These are phyloP conservation scores for Acanthopleura granulata DNA, from an alignment of 2,888 invertebrate genomes.

Conservation along the genomic window DNA sequence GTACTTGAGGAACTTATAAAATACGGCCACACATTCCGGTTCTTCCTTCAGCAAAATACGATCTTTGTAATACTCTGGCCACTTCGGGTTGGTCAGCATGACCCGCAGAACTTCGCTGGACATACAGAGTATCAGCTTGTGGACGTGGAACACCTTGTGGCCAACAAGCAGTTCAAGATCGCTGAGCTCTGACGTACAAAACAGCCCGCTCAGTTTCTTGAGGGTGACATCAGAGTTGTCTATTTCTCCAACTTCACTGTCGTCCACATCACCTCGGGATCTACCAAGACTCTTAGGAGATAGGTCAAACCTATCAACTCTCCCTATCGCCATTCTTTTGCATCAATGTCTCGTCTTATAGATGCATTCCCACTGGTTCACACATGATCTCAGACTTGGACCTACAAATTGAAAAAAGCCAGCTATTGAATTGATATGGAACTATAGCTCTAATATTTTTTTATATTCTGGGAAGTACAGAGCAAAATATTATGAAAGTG, in stretches of 20 bases:
- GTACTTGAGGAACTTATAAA: slow-evolving; percentile 89
- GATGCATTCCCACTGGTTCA: no score
- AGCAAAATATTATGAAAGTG: no score
- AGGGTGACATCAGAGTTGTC: slow-evolving; percentile 36
- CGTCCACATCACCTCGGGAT: neutral
- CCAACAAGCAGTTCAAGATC: slow-evolving; percentile 89
- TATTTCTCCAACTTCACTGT: slow-evolving; percentile 21
- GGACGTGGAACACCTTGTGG: slow-evolving; percentile 85
- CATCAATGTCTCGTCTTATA: no score
- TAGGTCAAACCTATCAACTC: no score
- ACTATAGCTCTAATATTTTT: no score
- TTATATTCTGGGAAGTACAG: no score
- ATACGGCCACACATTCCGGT: slow-evolving; percentile 85
- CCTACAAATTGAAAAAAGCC: no score
- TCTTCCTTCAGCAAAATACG: slow-evolving; percentile 88
- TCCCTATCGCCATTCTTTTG: no score
- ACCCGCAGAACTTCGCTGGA: slow-evolving; percentile 94
- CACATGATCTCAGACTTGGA: no score
- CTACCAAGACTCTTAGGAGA: no score
- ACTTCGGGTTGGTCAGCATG: slow-evolving; percentile 95
- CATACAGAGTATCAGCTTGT: slow-evolving; percentile 91
- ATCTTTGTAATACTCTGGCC: slow-evolving; percentile 91
- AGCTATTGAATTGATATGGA: no score
- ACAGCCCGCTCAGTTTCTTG: slow-evolving; percentile 41
- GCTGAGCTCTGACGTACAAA: slow-evolving; percentile 78